Base-by-base conservation (phyloP, 2,113 vertebrate genomes). In the Romanogobio albipinnatus region DNA sequence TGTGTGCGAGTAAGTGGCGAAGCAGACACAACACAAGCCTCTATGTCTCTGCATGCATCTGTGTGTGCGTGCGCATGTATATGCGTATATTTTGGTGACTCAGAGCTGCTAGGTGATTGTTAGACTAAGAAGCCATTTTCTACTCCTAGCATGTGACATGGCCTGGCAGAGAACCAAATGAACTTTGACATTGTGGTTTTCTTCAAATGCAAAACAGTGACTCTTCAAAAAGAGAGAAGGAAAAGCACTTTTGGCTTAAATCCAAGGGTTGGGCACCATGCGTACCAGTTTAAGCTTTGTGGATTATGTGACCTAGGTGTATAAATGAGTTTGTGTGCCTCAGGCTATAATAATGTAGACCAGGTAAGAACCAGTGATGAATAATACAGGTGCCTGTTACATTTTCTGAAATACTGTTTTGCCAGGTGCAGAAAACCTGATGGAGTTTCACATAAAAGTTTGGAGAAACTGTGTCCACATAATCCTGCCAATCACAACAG, bases 101-200 rank as follows among this genome's bases (percentile, higher is more conserved):
- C 93, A 91, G 79, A 94, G 93, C 94, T 94, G 93, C 91, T 91
- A 85, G 93, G 93, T 94, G 94, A 94, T 95, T 95, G 94, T 93
- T 91, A 93, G 90, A 92, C 89, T 89, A 93, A 90, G 93, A 92
- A 91, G 91, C 90, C 33, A 71, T 82, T 84, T 51, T 74, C 62
- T 70, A 78, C 43, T 61, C 76, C 53, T 77, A 77, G 70, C 51
- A 89, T 86, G 86, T 89, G 73, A 89, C 90, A 90, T 88, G 76
- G 85, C 88, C 88, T 91, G 92, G 89, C 92, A 92, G 88, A 90
- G 92, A 92, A 90, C 92, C 91, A 85, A 87, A 81, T 81, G 89
- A 88, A 90, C 64, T 85, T 79, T 83, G 70, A 82, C 51, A 26
- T 29, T 53, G 22, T 66, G 62, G 84, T 85, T 86, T 89, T 76